A percentile compares a stretch with the other conserved stretches of the same genome.
Evolutionary conservation across 2,888 invertebrate species (phyloP).

Genomic region (Emesis russula): DNA sequence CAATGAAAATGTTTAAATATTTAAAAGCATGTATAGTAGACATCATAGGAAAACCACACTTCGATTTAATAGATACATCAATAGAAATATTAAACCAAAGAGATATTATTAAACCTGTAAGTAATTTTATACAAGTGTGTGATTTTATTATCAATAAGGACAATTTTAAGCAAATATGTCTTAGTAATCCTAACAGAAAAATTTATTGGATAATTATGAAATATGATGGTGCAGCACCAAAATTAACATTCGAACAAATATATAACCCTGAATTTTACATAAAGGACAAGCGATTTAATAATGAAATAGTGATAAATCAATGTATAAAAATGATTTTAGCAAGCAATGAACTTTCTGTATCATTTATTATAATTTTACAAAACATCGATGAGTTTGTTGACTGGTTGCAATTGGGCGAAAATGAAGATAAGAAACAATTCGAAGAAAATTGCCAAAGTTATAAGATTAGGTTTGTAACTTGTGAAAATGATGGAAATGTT

Average conservation of each 20-base stretch:
- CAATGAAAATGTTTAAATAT: neutral
- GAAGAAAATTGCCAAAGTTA: neutral
- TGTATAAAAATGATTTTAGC: neutral
- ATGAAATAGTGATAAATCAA: neutral
- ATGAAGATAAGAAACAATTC: constrained; percentile 9
- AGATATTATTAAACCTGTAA: neutral
- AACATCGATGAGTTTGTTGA: neutral
- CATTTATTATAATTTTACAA: neutral
- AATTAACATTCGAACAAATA: neutral
- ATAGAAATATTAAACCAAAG: neutral
- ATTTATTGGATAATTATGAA: neutral
- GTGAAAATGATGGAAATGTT: neutral
- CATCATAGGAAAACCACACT: neutral
- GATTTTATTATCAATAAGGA: neutral
- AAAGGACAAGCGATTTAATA: neutral
- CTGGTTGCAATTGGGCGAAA: neutral
- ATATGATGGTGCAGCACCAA: neutral
- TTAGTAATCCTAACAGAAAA: neutral
- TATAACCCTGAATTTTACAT: constrained; percentile 13
- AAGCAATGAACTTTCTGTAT: neutral
- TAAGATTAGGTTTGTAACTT: neutral
- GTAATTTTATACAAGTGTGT: neutral
- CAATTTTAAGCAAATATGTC: neutral
- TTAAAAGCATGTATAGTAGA: neutral
- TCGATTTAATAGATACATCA: neutral